A percentile compares a stretch with the other conserved stretches of the same genome.
Evolutionary conservation across 1,140 invertebrate genomes (phyloP).

Genomic region (Bombus ignitus): DNA sequence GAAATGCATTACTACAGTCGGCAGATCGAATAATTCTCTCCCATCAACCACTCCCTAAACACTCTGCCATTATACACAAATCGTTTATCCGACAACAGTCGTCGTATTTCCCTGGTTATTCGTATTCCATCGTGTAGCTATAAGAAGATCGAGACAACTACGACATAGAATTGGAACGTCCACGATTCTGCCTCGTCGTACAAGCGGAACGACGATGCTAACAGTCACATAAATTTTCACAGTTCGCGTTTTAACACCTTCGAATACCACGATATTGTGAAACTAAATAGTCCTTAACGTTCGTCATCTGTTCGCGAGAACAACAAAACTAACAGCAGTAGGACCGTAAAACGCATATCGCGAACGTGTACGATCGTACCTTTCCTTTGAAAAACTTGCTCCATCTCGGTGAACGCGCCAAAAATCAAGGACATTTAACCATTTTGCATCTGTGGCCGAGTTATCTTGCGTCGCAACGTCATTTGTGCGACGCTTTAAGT

Average conservation of each 20-base stretch:
- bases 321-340: background rate
- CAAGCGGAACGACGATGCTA: background rate
- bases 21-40: background rate
- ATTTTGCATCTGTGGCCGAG: background rate
- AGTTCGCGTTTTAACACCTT: background rate
- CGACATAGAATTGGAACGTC: background rate
- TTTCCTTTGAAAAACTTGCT: background rate
- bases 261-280: background rate
- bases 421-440: background rate
- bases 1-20: background rate
- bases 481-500: background rate
- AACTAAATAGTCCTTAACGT: background rate
- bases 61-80: background rate
- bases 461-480: too few relatives aligned
- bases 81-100: background rate
- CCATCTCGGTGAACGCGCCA: background rate
- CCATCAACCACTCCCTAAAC: background rate
- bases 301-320: background rate
- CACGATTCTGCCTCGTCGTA: background rate
- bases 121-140: background rate
- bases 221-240: slow-evolving; percentile 11
- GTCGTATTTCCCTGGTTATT: background rate
- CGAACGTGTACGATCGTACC: background rate
- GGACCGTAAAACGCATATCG: background rate
- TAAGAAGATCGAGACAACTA: background rate